Base-by-base conservation (phyloP, 2,888 invertebrate species). In the Morpho deidamia region DNA sequence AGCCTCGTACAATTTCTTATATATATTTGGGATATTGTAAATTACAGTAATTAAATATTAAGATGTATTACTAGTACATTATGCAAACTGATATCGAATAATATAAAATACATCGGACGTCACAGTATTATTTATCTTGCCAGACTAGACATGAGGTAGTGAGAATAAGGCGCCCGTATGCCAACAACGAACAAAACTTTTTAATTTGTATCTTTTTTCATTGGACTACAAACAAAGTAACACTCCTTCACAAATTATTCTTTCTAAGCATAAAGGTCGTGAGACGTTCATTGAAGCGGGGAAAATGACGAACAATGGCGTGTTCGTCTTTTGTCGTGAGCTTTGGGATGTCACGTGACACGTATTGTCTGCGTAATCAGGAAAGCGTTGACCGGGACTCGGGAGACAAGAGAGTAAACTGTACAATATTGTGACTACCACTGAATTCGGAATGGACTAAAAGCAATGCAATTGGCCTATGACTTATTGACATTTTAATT, bases 301-400 rank as follows among this genome's bases (percentile, higher is more conserved):
- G 59, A 56, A 62, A 71, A 72, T 74, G 72, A 72, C 75, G 79
- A 73, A 86, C 87, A 88, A 87, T 86, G 67, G 76, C 77, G 83
- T 84, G 85, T 86, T 83, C 84, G 76, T 69, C 75, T 72, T 79
- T 82, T 83, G 81, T 81, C 81, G 78, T 77, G 81, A 76, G 72
- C 71, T 67, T 78, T 72, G 74, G 72, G 72, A 61, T 53, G 66
- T 71, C 73, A 72, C 80, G 78, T 78, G 80, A 84, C 83, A 81
- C 70, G 69, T 69, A 78, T 81, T 84, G 84, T 83, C 72, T 72
- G 66, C 63, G 71, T 71, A 75, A 80, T 83, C 79, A 76, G 71
- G 70, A 70, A 75, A 75, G 67, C 83, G 79, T 81, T 85, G 83
- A 83, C 78, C 74, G 71, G 62, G 68, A 69, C 82, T 78, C 74